Conservation (phyloP, 2,797 vertebrate species). For the Alfaro cultratus region DNA sequence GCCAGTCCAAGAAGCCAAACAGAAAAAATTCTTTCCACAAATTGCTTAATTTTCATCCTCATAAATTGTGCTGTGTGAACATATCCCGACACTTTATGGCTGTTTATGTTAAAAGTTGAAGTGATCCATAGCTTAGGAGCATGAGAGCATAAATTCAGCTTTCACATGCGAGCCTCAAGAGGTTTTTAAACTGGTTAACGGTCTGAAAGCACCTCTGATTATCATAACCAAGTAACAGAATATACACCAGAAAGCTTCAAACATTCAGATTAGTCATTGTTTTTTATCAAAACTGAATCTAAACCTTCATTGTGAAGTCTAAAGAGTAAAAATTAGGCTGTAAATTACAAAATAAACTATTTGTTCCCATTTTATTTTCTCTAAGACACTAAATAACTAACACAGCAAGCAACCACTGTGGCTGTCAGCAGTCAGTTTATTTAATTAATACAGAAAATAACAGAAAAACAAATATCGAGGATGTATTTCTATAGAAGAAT, state of each 20-base stretch:
- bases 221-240: not conserved
- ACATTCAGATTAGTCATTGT: too few species aligned
- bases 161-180: not conserved
- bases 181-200: not conserved
- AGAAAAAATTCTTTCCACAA: not conserved
- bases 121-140: slow-evolving; percentile 5
- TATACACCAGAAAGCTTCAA: not conserved
- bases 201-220: not conserved
- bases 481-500: too few species aligned
- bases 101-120: slow-evolving; percentile 6
- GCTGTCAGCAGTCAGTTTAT: too few species aligned
- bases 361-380: too few species aligned
- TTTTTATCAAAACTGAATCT: too few species aligned
- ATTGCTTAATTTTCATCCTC: slow-evolving; percentile 6
- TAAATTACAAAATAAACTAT: too few species aligned
- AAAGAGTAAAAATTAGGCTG: too few species aligned
- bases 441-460: too few species aligned
- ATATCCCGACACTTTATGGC: slow-evolving; percentile 6
- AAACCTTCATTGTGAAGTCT: too few species aligned
- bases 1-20: slow-evolving; percentile 21
- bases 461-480: too few species aligned
- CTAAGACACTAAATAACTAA: too few species aligned
- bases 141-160: slow-evolving; percentile 4
- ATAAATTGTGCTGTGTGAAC: not conserved
- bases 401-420: too few species aligned